phyloP scores from a whole-genome alignment of 2,888 invertebrate genomes.

The Netelia virgata region DNA sequence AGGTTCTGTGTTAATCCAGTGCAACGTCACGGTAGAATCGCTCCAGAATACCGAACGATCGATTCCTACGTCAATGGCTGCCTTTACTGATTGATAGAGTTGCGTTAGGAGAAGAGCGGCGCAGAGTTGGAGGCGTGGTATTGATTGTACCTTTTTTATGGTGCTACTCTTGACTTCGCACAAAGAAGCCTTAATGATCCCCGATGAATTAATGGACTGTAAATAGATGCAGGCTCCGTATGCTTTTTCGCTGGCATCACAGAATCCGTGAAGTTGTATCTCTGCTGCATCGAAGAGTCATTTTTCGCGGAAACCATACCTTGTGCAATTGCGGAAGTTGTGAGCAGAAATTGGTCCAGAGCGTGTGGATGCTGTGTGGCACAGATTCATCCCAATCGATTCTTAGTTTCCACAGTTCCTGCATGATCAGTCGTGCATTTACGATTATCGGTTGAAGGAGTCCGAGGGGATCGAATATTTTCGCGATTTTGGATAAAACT shows the following conservation, averaged over 20 bases:
- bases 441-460: constrained; percentile 39
- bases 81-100: constrained; percentile 15
- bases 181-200: constrained; percentile 35
- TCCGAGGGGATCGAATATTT: constrained; percentile 52
- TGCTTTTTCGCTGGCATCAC: constrained; percentile 72
- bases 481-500: constrained; percentile 43
- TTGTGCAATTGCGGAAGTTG: constrained; percentile 31
- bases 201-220: constrained; percentile 11
- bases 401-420: constrained; percentile 44
- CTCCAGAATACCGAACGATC: constrained; percentile 63
- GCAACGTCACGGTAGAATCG: constrained; percentile 68
- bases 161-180: constrained; percentile 66
- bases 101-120: constrained; percentile 12
- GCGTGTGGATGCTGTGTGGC: constrained; percentile 48
- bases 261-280: constrained; percentile 68
- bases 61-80: neutral
- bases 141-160: constrained; percentile 44
- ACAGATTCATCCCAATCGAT: constrained; percentile 60
- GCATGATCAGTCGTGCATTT: constrained; percentile 48
- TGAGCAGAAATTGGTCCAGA: constrained; percentile 33
- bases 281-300: neutral
- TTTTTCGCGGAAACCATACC: constrained; percentile 21
- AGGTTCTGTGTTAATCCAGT: constrained; percentile 70
- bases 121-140: constrained; percentile 60
- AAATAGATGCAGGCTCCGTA: constrained; percentile 73